Evolutionary conservation across 2,888 invertebrate genomes (phyloP).

Genomic region (Periphyllus acericola): DNA sequence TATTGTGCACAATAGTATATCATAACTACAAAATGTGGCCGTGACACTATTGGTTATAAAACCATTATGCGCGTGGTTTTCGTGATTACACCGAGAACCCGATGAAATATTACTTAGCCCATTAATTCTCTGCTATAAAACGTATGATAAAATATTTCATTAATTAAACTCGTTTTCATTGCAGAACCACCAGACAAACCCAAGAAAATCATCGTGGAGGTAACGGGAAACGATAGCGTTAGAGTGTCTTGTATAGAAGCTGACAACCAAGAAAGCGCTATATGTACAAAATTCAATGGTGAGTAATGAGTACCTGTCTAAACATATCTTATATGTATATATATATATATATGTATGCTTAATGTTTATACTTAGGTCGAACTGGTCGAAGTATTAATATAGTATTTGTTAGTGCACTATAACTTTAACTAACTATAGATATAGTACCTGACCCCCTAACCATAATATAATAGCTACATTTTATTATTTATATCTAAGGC

Average conservation of each 20-base stretch:
- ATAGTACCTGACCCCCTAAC: not conserved
- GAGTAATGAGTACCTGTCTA: conserved; percentile 64
- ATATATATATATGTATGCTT: too few relatives aligned
- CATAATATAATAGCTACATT: not conserved
- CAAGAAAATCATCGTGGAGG: conserved; percentile 81
- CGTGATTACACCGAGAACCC: not conserved
- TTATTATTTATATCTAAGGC: too few relatives aligned
- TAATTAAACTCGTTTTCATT: conserved; percentile 25
- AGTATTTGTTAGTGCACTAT: too few relatives aligned
- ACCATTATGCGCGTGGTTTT: not conserved
- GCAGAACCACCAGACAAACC: conserved; percentile 82
- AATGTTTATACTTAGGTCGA: too few relatives aligned
- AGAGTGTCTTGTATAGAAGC: conserved; percentile 77
- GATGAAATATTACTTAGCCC: not conserved
- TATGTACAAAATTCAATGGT: conserved; percentile 93
- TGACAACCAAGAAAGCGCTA: conserved; percentile 77
- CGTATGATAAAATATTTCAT: not conserved
- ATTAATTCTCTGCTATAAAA: not conserved
- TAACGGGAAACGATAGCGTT: conserved; percentile 76
- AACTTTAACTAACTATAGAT: too few relatives aligned
- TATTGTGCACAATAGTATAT: too few relatives aligned
- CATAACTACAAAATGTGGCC: too few relatives aligned
- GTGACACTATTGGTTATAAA: not conserved
- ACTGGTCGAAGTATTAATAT: too few relatives aligned
- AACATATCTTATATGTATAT: not conserved